Conservation (phyloP, 2,113 vertebrate genomes). For the Eonycteris spelaea region DNA sequence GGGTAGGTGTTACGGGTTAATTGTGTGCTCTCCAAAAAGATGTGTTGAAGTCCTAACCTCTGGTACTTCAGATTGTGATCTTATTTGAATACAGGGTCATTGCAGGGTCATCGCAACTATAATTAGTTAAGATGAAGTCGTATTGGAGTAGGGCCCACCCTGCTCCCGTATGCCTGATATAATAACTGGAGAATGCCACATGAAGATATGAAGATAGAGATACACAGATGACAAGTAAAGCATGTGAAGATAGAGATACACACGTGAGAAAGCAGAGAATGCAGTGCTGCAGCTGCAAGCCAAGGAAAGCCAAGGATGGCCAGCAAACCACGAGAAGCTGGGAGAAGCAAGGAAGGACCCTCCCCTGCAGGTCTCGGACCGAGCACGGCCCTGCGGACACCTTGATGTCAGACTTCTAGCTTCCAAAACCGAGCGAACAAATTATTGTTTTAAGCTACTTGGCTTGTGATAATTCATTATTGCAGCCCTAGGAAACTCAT, state of each 20-base stretch:
- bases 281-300: not conserved
- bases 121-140: not conserved
- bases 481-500: not conserved
- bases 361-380: not conserved
- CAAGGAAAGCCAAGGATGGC: too few relatives aligned
- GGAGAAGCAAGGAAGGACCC: not conserved
- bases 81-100: not conserved
- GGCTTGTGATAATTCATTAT: not conserved
- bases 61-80: not conserved
- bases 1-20: not conserved
- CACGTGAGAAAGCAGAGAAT: not conserved
- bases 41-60: not conserved
- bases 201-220: not conserved
- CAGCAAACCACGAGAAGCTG: rapidly evolving
- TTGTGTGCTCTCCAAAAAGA: not conserved
- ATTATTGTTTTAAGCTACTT: not conserved
- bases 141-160: not conserved
- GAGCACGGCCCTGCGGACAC: rapidly evolving
- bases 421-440: not conserved
- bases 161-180: not conserved
- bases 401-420: not conserved
- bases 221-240: rapidly evolving
- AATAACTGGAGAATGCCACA: not conserved
- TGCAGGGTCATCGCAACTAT: not conserved
- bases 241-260: not conserved